phyloP scores from a whole-genome alignment of 2,888 invertebrate species.

The Cryptophagus acutangulus region DNA sequence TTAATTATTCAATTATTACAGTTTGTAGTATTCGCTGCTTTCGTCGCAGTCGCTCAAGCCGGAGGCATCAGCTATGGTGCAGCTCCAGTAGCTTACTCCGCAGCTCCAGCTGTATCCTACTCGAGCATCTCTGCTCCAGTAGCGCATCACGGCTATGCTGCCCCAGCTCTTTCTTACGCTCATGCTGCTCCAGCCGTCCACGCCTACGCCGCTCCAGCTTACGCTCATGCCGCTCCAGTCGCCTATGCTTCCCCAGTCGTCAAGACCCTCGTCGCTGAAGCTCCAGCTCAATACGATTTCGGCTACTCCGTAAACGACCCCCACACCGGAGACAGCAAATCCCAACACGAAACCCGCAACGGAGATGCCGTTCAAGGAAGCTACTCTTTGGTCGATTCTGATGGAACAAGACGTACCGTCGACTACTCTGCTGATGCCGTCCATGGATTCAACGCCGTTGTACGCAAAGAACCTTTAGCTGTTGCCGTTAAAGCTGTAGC shows the following conservation, averaged over 20 bases:
- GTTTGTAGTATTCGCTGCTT: slow-evolving; percentile 24
- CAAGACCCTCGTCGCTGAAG: slow-evolving; percentile 17
- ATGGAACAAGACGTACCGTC: slow-evolving; percentile 51
- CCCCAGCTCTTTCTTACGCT: slow-evolving; percentile 18
- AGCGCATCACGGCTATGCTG: no score
- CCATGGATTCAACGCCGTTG: slow-evolving; percentile 52
- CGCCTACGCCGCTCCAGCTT: slow-evolving; percentile 11
- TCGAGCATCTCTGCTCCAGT: not conserved
- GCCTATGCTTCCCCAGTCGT: slow-evolving; percentile 23
- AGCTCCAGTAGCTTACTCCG: not conserved
- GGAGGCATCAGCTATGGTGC: slow-evolving; percentile 21
- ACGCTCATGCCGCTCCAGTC: slow-evolving; percentile 29
- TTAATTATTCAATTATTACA: slow-evolving; percentile 12
- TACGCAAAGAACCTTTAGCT: slow-evolving; percentile 55
- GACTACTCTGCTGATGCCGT: slow-evolving; percentile 52
- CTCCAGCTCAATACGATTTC: slow-evolving; percentile 34
- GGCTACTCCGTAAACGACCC: slow-evolving; percentile 32
- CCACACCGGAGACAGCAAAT: slow-evolving; percentile 51
- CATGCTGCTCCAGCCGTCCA: slow-evolving; percentile 13
- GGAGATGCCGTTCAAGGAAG: slow-evolving; percentile 50
- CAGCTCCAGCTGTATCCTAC: slow-evolving; percentile 1
- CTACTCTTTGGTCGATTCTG: slow-evolving; percentile 51
- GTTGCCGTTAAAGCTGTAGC: slow-evolving; percentile 19
- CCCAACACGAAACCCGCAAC: slow-evolving; percentile 57
- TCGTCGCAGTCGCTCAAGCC: slow-evolving; percentile 23